phyloP scores from a whole-genome alignment of 2,888 invertebrate species.

The Cephus pygmeus region DNA sequence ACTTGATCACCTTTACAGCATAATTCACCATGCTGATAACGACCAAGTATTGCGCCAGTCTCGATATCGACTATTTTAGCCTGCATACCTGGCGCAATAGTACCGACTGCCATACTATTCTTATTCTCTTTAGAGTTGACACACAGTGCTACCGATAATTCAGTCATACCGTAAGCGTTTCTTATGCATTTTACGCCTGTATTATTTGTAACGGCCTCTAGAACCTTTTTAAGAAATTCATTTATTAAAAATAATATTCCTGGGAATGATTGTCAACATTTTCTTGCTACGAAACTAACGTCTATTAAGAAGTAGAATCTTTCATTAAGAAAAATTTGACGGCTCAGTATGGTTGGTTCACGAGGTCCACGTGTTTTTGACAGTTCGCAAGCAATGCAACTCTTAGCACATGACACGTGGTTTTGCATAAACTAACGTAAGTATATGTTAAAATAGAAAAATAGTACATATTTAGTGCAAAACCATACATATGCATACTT shows the following conservation, averaged over 20 bases:
- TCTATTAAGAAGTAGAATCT: neutral
- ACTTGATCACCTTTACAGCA: slow-evolving; percentile 68
- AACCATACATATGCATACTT: no score
- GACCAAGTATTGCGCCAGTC: slow-evolving; percentile 60
- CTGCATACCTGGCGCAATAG: slow-evolving; percentile 72
- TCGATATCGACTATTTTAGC: slow-evolving; percentile 68
- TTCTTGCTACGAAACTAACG: neutral
- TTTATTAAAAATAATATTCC: neutral
- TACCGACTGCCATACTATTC: slow-evolving; percentile 74
- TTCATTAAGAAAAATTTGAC: neutral
- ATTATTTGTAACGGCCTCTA: neutral
- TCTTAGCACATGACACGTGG: no score
- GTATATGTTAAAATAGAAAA: no score
- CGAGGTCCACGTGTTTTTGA: no score
- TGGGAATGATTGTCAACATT: neutral
- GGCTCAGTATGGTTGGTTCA: neutral
- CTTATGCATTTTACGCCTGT: slow-evolving; percentile 66
- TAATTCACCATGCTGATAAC: slow-evolving; percentile 69
- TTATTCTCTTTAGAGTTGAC: slow-evolving; percentile 60
- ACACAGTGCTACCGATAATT: slow-evolving; percentile 74
- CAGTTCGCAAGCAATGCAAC: no score
- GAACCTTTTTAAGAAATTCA: neutral
- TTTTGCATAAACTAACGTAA: no score
- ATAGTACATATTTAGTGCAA: no score
- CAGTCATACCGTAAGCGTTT: slow-evolving; percentile 85